Evolutionary conservation across 2,797 vertebrate genomes (phyloP), one percentile per base, ranked within the genome.

Genomic region (Thalassophryne amazonica): DNA sequence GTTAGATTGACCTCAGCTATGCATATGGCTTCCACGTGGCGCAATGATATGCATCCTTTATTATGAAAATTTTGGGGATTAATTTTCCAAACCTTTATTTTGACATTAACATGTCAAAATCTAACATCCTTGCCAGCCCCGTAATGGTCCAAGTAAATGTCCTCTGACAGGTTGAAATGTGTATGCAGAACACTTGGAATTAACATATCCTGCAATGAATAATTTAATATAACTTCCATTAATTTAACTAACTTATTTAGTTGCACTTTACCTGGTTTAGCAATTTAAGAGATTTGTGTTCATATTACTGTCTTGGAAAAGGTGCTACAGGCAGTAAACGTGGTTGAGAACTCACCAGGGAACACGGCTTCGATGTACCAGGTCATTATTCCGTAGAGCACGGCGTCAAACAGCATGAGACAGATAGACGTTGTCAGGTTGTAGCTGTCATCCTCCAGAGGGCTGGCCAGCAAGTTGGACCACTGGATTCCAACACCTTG

Each of bases 341-440:
- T 3, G n/a, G n/a, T 40, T 14, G 0, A 11, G 4, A 5, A 55
- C 70, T 76, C 78, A 99, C 95, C 97, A 85, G 97, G 97, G 63
- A 98, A 98, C 37, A 99, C 96, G 0, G 95, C 90, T 73, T 99
- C 97, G 4, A 98, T 92, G 86, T 99, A 99, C 97, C 97, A 99
- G 0, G 97, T 99, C 94, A 99, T 93, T 54, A 94, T 32, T 6
- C 90, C 95, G 0, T 99, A 99, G 0, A 99, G 83, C 50, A 95
- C 85, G 0, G 93, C 83, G 8, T 99, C 97, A 0, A 97, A 93
- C 48, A 98, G 72, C 97, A 99, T 99, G 88, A 99, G 94, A 53
- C 80, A 86, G 29, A 94, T 90, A 0, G 97, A 94, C 1, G 93
- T 94, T 47, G 94, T 96, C 60, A 99, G 92, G 79, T 87, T 98